Base-by-base conservation (phyloP, 2,888 invertebrate genomes). In the Ophion slaviceki region DNA sequence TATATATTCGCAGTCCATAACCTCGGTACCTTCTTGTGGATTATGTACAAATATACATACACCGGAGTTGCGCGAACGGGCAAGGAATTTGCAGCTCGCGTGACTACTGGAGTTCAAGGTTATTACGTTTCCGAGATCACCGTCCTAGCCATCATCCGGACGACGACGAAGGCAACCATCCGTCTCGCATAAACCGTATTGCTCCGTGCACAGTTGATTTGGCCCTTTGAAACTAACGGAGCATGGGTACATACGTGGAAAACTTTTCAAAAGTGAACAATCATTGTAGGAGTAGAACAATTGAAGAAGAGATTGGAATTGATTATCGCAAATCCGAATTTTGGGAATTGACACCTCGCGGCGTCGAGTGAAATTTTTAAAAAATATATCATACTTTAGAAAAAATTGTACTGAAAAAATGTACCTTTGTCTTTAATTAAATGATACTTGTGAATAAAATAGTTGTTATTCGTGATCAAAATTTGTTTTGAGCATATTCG, bases 81-180 rank as follows among this genome's bases (percentile, higher is more conserved):
- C 83, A 64, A 80, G 71, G 80, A 84, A 84, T 84, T 84, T 80
- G 76, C 80, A 59, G 80, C 71, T 84, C 80, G 84, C 84, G 84
- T 76, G 84, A 84, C 84, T 84, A 76, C 76, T 53, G 57, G 66
- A 71, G 80, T 84, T 80, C 84, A 84, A 84, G 84, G 84, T 80
- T 80, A 76, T 80, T 84, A 84, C 80, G 47, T 80, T 80, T 80
- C 83, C 74, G 79, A 72, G 59, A 57, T 72, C 72, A 28, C 57
- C 59, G 36, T 53, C 53, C 47, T 70, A 28, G 10, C 57, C 40
- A 40, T 59, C 72, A 57, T 59, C 53, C 53, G 53, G 53, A 53
- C 53, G 17, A 17, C 8, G 57, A 72, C 72, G 72, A 32, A 59
- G 36, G 47, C 59, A 72, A 72, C 14, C 40, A 53, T 59, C 32